These are phyloP conservation scores for Fistularia tabacaria DNA, from an alignment of 2,797 vertebrate genomes.

Conservation along the genomic window DNA sequence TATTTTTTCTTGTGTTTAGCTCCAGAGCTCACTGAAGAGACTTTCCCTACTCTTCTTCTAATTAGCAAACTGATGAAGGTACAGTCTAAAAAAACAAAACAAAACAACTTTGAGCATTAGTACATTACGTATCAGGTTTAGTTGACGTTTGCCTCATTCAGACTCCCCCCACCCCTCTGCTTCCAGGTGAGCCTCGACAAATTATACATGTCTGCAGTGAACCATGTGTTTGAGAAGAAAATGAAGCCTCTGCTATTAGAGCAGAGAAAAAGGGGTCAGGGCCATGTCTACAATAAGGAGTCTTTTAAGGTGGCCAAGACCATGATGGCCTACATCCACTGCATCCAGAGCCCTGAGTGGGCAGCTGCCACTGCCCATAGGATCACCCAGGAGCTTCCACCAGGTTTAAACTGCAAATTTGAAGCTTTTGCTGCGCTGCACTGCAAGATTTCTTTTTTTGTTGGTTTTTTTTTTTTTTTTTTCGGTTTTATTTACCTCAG, in stretches of 20 bases:
- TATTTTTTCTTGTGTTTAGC: conserved; percentile 66
- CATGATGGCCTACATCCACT: conserved; percentile 84
- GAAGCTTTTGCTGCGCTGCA: no score
- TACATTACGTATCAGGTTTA: no score
- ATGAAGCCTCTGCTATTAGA: conserved; percentile 85
- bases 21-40: conserved; percentile 89
- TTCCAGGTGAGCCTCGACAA: conserved; percentile 86
- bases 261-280: conserved; percentile 63
- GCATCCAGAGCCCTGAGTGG: conserved; percentile 88
- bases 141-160: neutral
- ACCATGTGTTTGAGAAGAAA: conserved; percentile 84
- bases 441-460: neutral
- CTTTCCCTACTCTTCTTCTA: conserved; percentile 87
- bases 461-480: no score
- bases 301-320: conserved; percentile 73
- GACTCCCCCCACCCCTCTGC: neutral
- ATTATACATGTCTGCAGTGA: conserved; percentile 85
- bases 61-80: conserved; percentile 97
- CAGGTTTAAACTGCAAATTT: conserved; percentile 69
- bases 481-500: neutral
- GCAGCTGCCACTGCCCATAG: conserved; percentile 87
- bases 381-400: conserved; percentile 88
- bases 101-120: neutral
- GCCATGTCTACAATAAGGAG: conserved; percentile 71
- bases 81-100: conserved; percentile 17